These are phyloP conservation scores for Cotesia congregata DNA, from an alignment of 2,888 invertebrate species.

Conservation along the genomic window DNA sequence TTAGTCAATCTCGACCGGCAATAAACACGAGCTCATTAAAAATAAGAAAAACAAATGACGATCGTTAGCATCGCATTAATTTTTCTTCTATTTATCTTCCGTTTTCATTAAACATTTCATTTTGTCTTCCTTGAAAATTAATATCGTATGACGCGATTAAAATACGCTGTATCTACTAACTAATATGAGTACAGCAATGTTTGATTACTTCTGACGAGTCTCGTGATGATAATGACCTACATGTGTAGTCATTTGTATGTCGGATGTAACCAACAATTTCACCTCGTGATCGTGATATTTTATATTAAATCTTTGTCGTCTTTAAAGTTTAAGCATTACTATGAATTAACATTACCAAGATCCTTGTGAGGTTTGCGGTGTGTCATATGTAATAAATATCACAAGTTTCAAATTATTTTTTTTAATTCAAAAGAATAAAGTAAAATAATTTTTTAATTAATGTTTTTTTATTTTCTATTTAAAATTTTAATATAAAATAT, in stretches of 20 bases:
- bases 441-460: background rate
- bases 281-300: background rate
- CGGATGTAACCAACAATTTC: constrained; percentile 12
- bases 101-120: background rate
- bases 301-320: background rate
- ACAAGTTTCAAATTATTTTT: background rate
- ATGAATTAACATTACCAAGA: background rate
- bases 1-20: background rate
- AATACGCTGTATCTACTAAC: background rate
- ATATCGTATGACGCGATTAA: background rate
- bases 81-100: background rate
- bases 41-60: background rate
- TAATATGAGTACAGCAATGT: background rate
- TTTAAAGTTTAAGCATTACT: background rate
- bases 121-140: background rate
- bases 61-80: background rate
- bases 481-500: no score
- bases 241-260: constrained; percentile 21
- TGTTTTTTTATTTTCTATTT: no score
- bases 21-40: background rate
- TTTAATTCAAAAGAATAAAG: background rate
- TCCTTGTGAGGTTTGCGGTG: background rate
- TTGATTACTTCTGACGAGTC: background rate
- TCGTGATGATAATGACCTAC: constrained; percentile 15
- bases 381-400: no score